These are phyloP conservation scores for Trypoxylus dichotomus DNA, from an alignment of 1,140 invertebrate species.

Conservation along the genomic window DNA sequence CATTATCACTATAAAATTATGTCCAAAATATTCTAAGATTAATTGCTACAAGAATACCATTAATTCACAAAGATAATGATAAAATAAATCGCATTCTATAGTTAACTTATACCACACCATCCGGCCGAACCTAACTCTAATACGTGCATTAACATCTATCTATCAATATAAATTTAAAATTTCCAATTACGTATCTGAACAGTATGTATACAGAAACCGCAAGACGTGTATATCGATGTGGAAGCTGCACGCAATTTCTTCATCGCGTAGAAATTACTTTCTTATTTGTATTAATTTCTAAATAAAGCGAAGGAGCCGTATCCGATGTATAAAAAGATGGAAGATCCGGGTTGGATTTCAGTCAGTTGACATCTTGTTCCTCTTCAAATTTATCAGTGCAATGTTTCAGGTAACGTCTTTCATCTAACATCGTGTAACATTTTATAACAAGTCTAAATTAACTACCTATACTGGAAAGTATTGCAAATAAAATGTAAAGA, in stretches of 20 bases:
- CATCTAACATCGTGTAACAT: background rate
- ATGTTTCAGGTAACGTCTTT: background rate
- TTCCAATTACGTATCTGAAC: background rate
- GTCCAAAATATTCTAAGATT: no score
- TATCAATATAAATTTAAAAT: no score
- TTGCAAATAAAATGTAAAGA: no score
- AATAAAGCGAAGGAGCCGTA: background rate
- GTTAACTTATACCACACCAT: no score
- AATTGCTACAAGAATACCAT: no score
- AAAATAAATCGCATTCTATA: no score
- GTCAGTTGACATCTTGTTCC: background rate
- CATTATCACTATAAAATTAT: no score
- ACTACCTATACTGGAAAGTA: no score
- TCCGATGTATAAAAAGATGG: background rate
- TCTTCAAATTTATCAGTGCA: background rate
- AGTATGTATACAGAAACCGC: background rate
- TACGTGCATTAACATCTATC: no score
- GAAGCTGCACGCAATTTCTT: background rate
- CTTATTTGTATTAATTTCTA: slow-evolving; percentile 14
- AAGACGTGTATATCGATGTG: background rate
- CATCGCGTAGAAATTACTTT: background rate
- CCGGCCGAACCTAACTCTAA: no score
- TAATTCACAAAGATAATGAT: no score
- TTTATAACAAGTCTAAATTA: no score
- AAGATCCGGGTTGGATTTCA: background rate